Base-by-base conservation (phyloP, 2,113 vertebrate genomes). In the Crotalus tigris region DNA sequence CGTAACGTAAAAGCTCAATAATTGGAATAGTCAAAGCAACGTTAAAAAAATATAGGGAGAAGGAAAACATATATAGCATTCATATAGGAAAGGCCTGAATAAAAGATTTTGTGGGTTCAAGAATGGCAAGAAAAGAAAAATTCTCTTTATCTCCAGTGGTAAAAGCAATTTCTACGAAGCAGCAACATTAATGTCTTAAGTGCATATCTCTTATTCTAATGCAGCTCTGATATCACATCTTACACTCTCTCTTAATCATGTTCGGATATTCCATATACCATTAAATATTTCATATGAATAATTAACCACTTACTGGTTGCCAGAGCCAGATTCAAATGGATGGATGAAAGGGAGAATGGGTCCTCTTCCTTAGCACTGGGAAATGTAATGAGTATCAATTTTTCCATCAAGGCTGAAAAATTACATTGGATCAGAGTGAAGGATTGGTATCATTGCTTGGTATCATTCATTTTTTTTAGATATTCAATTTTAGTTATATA, bases 281-380 rank as follows among this genome's bases (percentile, higher is more conserved):
- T 94, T 96, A 97, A 95, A 96, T 97, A 97, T 93, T 97, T 97
- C 96, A 94, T 94, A 96, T 97, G 96, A 97, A 97, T 97, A 97
- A 97, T 97, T 97, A 96, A 97, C 95, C 96, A 95, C 96, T 95
- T 90, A 94, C 94, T 59, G 94, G 94, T 94, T 97, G 94, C 97
- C 94, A 96, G 92, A 97, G 94, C 94, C 94, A 96, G 94, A 96
- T 96, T 97, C 96, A 97, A 94, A 97, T 95, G 95, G 93, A 96
- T 95, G 94, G 95, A 96, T 81, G 75, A 17, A 97, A 91, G 94
- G 94, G 95, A 96, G 92, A 54, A 91, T 95, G 95, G 96, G 97
- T 96, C 96, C 95, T 96, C 95, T 97, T 96, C 95, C 88, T 94
- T 96, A 95, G 94, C 94, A 92, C 95, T 94, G 69, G 94, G 93